A percentile compares a stretch with the other conserved stretches of the same genome.
Conservation (phyloP, 2,888 invertebrate species). For the Psococerastis gibbosa region DNA sequence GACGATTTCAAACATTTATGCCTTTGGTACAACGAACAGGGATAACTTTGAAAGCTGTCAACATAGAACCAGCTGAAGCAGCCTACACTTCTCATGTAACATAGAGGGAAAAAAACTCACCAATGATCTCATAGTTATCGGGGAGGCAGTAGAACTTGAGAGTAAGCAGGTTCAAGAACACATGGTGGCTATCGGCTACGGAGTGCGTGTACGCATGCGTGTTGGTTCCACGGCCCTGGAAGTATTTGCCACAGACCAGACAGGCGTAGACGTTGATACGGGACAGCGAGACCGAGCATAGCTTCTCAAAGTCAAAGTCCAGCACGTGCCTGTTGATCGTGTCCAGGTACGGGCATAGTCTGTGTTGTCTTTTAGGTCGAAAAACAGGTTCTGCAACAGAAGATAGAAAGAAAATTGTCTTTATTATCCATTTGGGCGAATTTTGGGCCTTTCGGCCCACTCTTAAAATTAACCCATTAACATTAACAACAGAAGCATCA, state of each 20-base stretch:
- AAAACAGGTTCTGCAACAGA: conserved; percentile 2
- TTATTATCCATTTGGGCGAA: too few relatives aligned
- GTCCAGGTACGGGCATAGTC: conserved; percentile 89
- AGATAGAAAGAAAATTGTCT: too few relatives aligned
- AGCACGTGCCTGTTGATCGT: conserved; percentile 92
- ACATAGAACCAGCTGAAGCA: too few relatives aligned
- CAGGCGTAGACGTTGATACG: conserved; percentile 99
- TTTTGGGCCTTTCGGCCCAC: too few relatives aligned
- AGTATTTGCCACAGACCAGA: conserved; percentile 97
- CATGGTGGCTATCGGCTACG: conserved; percentile 94
- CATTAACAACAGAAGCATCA: too few relatives aligned
- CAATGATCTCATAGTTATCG: conserved; percentile 98
- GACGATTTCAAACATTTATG: too few relatives aligned
- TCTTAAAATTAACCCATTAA: too few relatives aligned
- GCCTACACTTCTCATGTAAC: too few relatives aligned
- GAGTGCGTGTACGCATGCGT: conserved; percentile 99
- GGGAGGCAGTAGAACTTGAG: conserved; percentile 96
- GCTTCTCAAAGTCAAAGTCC: conserved; percentile 99
- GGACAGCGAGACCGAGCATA: conserved; percentile 94
- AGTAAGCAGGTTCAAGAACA: conserved; percentile 90
- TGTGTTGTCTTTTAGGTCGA: conserved; percentile 18
- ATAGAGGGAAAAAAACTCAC: conserved; percentile 30
- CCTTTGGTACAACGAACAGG: too few relatives aligned
- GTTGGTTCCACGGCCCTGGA: conserved; percentile 82
- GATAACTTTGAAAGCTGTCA: too few relatives aligned